These are phyloP conservation scores for Mormyrus iriodes DNA, from an alignment of 2,113 vertebrate species.

Conservation along the genomic window DNA sequence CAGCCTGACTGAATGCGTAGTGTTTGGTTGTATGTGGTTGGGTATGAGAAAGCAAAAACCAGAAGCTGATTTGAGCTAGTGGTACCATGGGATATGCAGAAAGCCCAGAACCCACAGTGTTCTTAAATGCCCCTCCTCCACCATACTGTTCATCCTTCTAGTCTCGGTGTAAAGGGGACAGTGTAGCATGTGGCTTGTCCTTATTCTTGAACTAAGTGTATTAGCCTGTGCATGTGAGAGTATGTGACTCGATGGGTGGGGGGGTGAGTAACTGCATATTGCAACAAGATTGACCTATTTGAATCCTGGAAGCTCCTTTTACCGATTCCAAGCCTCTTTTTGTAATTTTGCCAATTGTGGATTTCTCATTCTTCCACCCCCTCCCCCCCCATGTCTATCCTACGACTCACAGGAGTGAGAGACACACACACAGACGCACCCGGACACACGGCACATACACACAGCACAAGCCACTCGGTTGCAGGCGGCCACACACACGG, in stretches of 20 bases:
- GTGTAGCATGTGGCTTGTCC: slow-evolving; percentile 24
- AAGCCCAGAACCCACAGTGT: background rate
- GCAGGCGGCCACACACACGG: background rate
- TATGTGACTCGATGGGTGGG: slow-evolving; percentile 18
- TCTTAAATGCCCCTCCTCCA: background rate
- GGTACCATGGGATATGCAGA: background rate
- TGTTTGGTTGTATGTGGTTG: no score
- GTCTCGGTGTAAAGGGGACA: background rate
- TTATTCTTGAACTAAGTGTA: slow-evolving; percentile 17
- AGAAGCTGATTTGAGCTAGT: background rate
- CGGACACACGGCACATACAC: background rate
- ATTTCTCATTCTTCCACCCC: background rate
- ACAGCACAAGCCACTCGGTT: background rate
- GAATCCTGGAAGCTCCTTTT: slow-evolving; percentile 31
- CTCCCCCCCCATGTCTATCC: background rate
- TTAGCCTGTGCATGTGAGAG: slow-evolving; percentile 33
- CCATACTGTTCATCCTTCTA: background rate
- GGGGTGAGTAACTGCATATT: slow-evolving; percentile 34
- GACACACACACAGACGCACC: background rate
- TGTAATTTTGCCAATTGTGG: slow-evolving; percentile 43
- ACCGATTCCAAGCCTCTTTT: slow-evolving; percentile 33
- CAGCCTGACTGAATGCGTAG: background rate
- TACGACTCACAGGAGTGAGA: background rate
- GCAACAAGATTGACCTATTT: slow-evolving; percentile 67
- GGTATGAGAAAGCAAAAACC: background rate